Percentiles rank a stretch among this genome's conserved stretches.
Evolutionary conservation across 2,888 invertebrate species (phyloP).

Genomic region (Polymixis flavicincta): DNA sequence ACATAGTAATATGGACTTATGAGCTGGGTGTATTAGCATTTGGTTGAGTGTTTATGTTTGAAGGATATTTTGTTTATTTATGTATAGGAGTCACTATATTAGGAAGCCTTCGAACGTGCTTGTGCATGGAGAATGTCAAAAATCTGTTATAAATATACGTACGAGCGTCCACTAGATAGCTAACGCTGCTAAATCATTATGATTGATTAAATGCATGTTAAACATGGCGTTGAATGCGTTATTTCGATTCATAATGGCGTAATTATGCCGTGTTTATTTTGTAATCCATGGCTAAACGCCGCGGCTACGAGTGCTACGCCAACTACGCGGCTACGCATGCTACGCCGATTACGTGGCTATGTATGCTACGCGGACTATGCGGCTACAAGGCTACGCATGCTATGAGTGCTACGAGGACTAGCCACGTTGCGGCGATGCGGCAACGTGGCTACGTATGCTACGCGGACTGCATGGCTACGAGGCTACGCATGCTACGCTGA

Average conservation of each 20-base stretch:
- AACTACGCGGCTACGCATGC: conserved; percentile 10
- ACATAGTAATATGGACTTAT: conserved; percentile 22
- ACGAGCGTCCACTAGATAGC: not conserved
- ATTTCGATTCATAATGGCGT: not conserved
- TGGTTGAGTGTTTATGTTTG: conserved; percentile 11
- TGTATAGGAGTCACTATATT: not conserved
- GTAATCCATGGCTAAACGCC: too few species aligned
- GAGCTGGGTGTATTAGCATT: conserved; percentile 29
- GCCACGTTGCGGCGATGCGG: too few species aligned
- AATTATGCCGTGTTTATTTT: not conserved
- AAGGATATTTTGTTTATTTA: conserved; percentile 26
- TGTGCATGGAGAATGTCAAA: not conserved
- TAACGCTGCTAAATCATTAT: not conserved
- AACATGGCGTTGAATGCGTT: not conserved
- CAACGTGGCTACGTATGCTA: too few species aligned
- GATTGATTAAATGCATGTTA: not conserved
- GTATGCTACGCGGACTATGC: not conserved
- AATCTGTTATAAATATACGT: not conserved
- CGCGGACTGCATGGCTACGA: not conserved
- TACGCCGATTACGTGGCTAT: not conserved
- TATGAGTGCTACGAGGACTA: too few species aligned
- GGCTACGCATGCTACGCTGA: not conserved
- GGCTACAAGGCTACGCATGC: not conserved
- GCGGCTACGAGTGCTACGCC: too few species aligned
- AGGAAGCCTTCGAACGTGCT: not conserved